Evolutionary conservation across 1,140 invertebrate species (phyloP).

Genomic region (Lamellibrachia luymesi): DNA sequence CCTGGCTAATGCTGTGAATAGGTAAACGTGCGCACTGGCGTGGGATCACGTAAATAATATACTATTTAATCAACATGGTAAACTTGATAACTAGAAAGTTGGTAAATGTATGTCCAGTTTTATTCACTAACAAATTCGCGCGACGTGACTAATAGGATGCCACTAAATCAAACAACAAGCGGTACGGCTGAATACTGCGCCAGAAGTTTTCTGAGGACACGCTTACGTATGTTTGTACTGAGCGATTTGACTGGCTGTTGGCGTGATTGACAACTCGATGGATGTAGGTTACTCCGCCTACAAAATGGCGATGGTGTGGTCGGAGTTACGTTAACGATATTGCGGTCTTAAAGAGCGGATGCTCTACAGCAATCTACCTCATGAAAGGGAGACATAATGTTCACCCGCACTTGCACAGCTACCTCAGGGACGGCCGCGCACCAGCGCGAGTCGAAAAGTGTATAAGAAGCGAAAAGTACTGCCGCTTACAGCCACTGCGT

Average conservation of each 20-base stretch:
- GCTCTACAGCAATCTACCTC: constrained; percentile 3
- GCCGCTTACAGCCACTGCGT: not conserved
- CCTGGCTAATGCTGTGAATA: not conserved
- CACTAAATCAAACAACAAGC: not conserved
- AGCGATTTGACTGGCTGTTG: constrained; percentile 3
- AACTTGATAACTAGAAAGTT: not conserved
- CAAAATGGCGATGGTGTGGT: not conserved
- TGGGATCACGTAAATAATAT: not conserved
- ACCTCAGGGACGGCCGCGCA: not conserved
- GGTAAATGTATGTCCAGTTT: not conserved
- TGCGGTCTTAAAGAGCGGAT: constrained; percentile 3
- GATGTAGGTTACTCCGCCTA: constrained; percentile 3
- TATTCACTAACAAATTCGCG: not conserved
- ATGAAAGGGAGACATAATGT: constrained; percentile 5
- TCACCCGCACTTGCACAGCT: constrained; percentile 2
- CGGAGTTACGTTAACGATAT: not conserved
- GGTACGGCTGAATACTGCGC: not conserved
- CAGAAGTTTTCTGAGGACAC: not conserved
- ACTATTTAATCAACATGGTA: not conserved
- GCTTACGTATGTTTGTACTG: not conserved
- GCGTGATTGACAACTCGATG: not conserved
- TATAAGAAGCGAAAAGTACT: constrained; percentile 1
- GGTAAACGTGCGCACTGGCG: not conserved
- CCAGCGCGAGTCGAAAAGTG: constrained; percentile 2
- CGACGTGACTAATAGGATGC: not conserved